Base-by-base conservation (phyloP, 2,113 vertebrate genomes). In the Macquaria australasica region DNA sequence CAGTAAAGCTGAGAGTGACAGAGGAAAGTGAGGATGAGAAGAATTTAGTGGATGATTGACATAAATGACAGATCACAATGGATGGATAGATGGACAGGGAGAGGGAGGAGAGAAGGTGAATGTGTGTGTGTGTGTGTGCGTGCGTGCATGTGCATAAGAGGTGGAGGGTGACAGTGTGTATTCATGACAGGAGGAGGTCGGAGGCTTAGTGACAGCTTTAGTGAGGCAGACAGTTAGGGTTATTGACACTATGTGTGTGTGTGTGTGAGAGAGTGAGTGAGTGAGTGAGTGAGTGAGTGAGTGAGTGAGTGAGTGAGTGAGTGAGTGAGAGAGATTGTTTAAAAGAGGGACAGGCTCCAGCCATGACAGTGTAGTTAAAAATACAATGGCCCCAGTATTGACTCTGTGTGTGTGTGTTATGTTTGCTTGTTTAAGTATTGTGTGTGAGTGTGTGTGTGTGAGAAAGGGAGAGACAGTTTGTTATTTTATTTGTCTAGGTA, bases 161-260 rank as follows among this genome's bases (percentile, higher is more conserved):
- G 5, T 50, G 21, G 12, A 0, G 14, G 31, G 41, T 18, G 53
- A 37, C 3, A 5, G 70, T 48, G 60, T 16, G 50, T 67, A 25
- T 62, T 53, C 45, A 50, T 51, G 70, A 72, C 50, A 31, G 8
- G 55, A 73, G 73, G 75, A 37, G n/a, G 69, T 82, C 37, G 6
- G 69, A 70, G 66, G 74, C 72, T 84, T 71, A 81, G 77, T 73
- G 62, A 78, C 74, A 78, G 41, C 73, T 88, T 87, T 69, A 81
- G 37, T 50, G 56, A 71, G 77, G 37, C 56, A 58, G 53, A 72
- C 71, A 72, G 59, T 88, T 83, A 83, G 73, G 5, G 66, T 71
- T 89, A 81, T 87, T 84, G 87, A 88, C 69, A 45, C 20, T 21
- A 37, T 71, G 50, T 76, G 74, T 73, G n/a, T 72, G 23, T 64